Percentiles rank a stretch among this genome's conserved stretches.
Evolutionary conservation across 2,797 vertebrate genomes (phyloP).

Genomic region (Adelosebastes latens): DNA sequence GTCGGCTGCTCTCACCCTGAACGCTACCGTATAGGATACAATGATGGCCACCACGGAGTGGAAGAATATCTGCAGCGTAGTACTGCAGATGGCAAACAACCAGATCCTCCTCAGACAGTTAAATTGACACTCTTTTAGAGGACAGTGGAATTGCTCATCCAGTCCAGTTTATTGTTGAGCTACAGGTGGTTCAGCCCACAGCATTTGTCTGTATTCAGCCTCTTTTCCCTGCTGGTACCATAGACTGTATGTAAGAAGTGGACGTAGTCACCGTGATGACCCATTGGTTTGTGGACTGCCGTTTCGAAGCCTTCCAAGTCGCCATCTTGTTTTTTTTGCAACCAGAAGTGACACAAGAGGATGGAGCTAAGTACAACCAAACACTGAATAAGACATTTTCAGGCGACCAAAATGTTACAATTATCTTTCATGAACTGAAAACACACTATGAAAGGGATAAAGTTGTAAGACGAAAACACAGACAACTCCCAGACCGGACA

Average conservation of each 20-base stretch:
- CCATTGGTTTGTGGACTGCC: too few relatives aligned
- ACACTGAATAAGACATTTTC: accelerated
- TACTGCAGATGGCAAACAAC: not conserved
- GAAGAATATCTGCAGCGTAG: not conserved
- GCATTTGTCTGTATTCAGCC: not conserved
- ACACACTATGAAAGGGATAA: too few relatives aligned
- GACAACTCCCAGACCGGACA: too few relatives aligned
- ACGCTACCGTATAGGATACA: slow-evolving; percentile 3
- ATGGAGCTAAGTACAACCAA: too few relatives aligned
- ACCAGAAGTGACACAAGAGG: too few relatives aligned
- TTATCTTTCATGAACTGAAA: too few relatives aligned
- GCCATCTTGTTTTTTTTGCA: too few relatives aligned
- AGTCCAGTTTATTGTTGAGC: slow-evolving; percentile 16
- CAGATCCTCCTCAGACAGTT: not conserved
- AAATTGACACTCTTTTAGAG: not conserved
- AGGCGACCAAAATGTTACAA: too few relatives aligned
- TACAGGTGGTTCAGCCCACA: not conserved
- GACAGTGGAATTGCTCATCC: not conserved
- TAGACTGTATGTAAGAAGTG: too few relatives aligned
- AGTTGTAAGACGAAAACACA: too few relatives aligned
- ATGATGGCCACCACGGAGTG: not conserved
- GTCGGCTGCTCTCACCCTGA: not conserved
- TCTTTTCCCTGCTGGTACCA: not conserved
- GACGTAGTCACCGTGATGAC: too few relatives aligned
- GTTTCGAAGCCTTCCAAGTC: too few relatives aligned